Conservation (phyloP, 30 jellyfish, hydroid and myxozoan species). For the Pelagia noctiluca region DNA sequence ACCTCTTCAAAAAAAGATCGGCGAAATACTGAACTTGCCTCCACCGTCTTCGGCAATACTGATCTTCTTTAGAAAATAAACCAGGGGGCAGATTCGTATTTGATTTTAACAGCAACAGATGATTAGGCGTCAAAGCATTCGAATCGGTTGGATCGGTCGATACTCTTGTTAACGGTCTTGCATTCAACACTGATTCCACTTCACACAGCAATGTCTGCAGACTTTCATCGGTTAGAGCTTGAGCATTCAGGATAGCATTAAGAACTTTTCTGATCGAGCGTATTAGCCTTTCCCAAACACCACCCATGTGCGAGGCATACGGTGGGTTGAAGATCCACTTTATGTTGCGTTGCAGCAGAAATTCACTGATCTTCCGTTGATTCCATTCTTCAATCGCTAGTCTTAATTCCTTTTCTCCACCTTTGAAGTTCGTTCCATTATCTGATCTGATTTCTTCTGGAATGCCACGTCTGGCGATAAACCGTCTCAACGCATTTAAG, state of each 20-base stretch:
- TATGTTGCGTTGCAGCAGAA: constrained; percentile 28
- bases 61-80: constrained; percentile 26
- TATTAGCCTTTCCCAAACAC: constrained; percentile 76
- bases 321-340: constrained; percentile 76
- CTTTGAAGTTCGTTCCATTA: constrained; percentile 45
- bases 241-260: constrained; percentile 24
- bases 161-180: constrained; percentile 62
- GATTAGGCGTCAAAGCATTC: constrained; percentile 70
- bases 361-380: constrained; percentile 24
- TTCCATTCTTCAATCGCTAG: constrained; percentile 49
- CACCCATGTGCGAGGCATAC: constrained; percentile 64
- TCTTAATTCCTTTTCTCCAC: constrained; percentile 42
- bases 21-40: constrained; percentile 59
- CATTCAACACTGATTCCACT: constrained; percentile 54
- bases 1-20: constrained; percentile 65
- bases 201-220: constrained; percentile 63
- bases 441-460: constrained; percentile 42
- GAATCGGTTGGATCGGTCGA: constrained; percentile 66
- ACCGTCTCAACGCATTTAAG: constrained; percentile 48
- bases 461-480: constrained; percentile 55
- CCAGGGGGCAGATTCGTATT: constrained; percentile 53
- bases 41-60: constrained; percentile 60
- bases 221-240: constrained; percentile 63
- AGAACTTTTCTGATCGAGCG: constrained; percentile 46
- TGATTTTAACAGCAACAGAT: constrained; percentile 43